Base-by-base conservation (phyloP, 1,140 invertebrate species). In the Drosophila watanabei region DNA sequence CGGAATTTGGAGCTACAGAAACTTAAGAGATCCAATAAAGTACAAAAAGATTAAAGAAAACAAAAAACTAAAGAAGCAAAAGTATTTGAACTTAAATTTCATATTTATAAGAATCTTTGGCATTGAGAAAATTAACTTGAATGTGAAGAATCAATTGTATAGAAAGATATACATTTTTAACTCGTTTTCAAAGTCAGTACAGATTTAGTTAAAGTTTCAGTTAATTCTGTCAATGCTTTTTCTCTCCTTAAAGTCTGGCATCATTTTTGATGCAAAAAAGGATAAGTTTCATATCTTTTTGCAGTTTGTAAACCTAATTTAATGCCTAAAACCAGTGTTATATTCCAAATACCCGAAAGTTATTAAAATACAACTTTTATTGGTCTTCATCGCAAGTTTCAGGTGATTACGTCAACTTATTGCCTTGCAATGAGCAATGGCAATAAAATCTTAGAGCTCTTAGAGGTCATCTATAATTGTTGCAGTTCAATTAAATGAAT, bases 1-100 rank as follows among this genome's bases (percentile, higher is more conserved):
- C 84, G 80, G 0, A 86, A 65, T 46, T 58, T 88, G 0, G 84
- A 87, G 32, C 18, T 87, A 10, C 84, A 87, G 24, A 88, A 88
- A 30, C 33, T 77, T 0, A 87, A 76, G 18, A 63, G 82, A 57
- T 9, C 52, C 2, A 82, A 78, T 52, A 82, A 80, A 66, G 8
- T 72, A 6, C 80, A 77, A 37, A 73, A 39, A 46, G 54, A 80
- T 61, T 80, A 66, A 79, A 61, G 16, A 43, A 63, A 11, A 4
- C 13, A 5, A 0, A 13, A 52, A 32, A 13, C 2, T 18, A 10
- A 28, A 7, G 3, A 24, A 13, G 45, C 5, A 46, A 46, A 13
- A 24, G 7, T 46, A 14, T 14, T 46, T 24, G 1, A 24, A 24
- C 20, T 2, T 24, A 0, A 46, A 1, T 46, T 14, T 7, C 2